Base-by-base conservation (phyloP, 2,797 vertebrate species). In the Sebastes steindachneri region DNA sequence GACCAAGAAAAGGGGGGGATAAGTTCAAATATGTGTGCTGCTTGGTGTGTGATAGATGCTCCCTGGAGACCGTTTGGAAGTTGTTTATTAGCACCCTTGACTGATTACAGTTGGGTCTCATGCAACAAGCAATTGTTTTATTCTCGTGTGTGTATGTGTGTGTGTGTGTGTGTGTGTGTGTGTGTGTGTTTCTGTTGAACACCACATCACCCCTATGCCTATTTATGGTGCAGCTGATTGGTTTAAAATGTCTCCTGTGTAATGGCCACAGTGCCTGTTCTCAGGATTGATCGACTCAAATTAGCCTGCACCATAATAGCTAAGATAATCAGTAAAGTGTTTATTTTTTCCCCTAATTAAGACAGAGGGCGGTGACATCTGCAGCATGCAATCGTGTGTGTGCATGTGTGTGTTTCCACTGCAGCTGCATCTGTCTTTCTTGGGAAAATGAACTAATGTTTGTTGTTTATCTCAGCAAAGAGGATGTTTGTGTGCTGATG, bases 191-290 rank as follows among this genome's bases (percentile, higher is more conserved):
- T 57, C 15, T 69, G 54, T 25, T 45, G 23, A 68, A 67, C 57
- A 65, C 15, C 68, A 68, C 28, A 31, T 75, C 73, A 31, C 19
- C 17, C 14, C 10, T 63, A 37, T 19, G 37, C 82, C 53, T 79
- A 71, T 89, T 89, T 84, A 75, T 75, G 67, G 59, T 73, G 60
- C 62, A 68, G 73, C 59, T 85, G 78, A 90, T 89, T 83, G 53
- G 79, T 81, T 90, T 80, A 76, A 76, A 82, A 69, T 82, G 58
- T 85, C 80, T 71, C 21, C 35, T 35, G 26, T 71, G 69, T 67
- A 53, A 68, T 68, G 54, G 12, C 33, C 75, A 11, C 9, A 1
- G 9, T 7, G 51, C 12, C 73, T 35, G 55, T 66, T 45, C 37
- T 57, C n/a, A 7, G n/a, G 31, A 59, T 17, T 64, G 51, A 76